These are phyloP conservation scores for Sciurus carolinensis DNA, from an alignment of 2,797 vertebrate genomes.

Conservation along the genomic window DNA sequence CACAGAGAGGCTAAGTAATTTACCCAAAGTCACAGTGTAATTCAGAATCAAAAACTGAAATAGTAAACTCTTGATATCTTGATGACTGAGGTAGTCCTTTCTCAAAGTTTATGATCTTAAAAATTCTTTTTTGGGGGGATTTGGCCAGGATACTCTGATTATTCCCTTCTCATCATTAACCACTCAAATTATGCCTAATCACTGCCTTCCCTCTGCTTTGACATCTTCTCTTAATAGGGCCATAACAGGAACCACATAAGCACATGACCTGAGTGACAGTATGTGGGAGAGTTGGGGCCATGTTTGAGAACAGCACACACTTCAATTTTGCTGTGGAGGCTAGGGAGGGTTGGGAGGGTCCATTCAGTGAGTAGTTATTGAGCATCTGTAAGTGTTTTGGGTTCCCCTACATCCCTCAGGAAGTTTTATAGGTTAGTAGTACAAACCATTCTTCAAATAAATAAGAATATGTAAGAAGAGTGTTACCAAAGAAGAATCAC, in stretches of 20 bases:
- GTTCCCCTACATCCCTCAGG: neutral
- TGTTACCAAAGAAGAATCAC: neutral
- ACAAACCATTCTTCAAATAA: constrained; percentile 3
- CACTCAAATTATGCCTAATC: neutral
- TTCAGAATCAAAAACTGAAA: neutral
- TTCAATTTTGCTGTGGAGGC: neutral
- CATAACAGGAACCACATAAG: neutral
- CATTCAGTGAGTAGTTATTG: neutral
- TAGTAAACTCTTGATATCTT: constrained; percentile 28
- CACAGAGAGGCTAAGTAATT: neutral
- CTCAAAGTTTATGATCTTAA: neutral
- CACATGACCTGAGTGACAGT: neutral
- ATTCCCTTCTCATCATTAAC: neutral
- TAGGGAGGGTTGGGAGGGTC: neutral
- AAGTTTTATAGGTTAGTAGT: neutral
- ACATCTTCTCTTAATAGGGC: neutral
- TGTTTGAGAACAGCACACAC: neutral
- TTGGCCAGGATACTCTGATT: neutral
- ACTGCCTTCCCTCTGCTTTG: neutral
- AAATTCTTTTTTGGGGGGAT: neutral
- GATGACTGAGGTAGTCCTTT: neutral
- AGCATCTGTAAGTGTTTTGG: neutral
- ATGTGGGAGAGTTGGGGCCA: neutral
- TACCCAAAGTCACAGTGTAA: neutral
- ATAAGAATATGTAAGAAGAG: neutral